A percentile compares a stretch with the other conserved stretches of the same genome.
phyloP scores from a whole-genome alignment of 2,888 invertebrate species.

The Acanthosepion pharaonis region DNA sequence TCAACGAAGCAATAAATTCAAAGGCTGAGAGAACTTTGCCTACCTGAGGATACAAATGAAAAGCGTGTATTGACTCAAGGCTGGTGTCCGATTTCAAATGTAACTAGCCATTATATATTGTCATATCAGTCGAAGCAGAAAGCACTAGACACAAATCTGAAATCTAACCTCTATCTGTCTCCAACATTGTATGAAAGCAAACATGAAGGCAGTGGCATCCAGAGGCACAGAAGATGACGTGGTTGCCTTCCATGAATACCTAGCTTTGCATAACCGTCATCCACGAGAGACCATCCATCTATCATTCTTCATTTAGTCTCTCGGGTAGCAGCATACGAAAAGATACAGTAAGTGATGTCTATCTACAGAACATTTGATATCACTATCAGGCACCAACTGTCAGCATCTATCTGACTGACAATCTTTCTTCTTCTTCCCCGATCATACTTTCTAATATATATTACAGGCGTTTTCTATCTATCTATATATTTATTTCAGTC shows the following conservation, averaged over 20 bases:
- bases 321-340: background rate
- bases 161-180: background rate
- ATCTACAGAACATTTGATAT: background rate
- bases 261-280: conserved; percentile 2
- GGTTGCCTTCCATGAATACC: background rate
- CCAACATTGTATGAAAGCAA: background rate
- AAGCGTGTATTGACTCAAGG: background rate
- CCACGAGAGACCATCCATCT: background rate
- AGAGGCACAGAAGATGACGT: background rate
- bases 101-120: background rate
- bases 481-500: background rate
- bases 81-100: background rate
- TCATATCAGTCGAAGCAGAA: background rate
- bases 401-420: background rate
- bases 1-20: background rate
- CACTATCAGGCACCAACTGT: background rate
- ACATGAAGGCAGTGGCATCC: background rate
- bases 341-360: background rate
- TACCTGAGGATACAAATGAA: background rate
- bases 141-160: conserved; percentile 1
- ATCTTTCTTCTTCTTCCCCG: background rate
- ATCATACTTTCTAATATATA: background rate
- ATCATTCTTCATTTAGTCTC: background rate
- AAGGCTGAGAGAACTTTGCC: background rate
- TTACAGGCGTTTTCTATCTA: background rate